phyloP scores from a whole-genome alignment of 2,888 invertebrate genomes.

The Lysandra coridon region DNA sequence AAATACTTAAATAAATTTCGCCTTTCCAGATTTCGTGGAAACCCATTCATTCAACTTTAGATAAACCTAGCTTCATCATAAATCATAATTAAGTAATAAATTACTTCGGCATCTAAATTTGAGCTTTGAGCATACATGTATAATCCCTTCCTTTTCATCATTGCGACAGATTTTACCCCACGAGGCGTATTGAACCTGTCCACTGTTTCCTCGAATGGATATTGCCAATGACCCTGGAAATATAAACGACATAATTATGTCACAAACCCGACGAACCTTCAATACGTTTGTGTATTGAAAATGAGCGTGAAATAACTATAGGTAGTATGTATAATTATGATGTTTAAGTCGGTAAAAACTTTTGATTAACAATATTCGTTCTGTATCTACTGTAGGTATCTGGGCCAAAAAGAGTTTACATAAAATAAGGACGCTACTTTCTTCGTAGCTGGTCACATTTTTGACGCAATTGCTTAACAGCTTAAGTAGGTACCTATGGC shows the following conservation, averaged over 20 bases:
- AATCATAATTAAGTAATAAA: not conserved
- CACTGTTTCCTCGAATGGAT: not conserved
- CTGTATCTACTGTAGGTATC: not conserved
- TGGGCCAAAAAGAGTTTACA: not conserved
- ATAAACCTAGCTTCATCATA: not conserved
- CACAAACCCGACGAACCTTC: not conserved
- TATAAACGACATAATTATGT: not conserved
- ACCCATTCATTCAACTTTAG: no score
- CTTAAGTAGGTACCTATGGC: no score
- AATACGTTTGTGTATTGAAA: not conserved
- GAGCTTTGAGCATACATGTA: not conserved
- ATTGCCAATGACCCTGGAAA: constrained; percentile 6
- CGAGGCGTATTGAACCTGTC: not conserved
- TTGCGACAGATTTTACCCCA: not conserved
- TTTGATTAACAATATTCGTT: no score
- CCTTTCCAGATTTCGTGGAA: no score
- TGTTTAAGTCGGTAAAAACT: no score
- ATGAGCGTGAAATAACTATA: not conserved
- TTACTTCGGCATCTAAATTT: constrained; percentile 6
- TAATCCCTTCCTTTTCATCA: not conserved
- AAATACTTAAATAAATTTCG: no score
- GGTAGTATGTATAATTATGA: not conserved
- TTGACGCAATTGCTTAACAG: no score
- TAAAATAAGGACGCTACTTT: not conserved
- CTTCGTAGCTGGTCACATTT: not conserved